Evolutionary conservation across 2,113 vertebrate genomes (phyloP).

Genomic region (Ammodytes marinus): DNA sequence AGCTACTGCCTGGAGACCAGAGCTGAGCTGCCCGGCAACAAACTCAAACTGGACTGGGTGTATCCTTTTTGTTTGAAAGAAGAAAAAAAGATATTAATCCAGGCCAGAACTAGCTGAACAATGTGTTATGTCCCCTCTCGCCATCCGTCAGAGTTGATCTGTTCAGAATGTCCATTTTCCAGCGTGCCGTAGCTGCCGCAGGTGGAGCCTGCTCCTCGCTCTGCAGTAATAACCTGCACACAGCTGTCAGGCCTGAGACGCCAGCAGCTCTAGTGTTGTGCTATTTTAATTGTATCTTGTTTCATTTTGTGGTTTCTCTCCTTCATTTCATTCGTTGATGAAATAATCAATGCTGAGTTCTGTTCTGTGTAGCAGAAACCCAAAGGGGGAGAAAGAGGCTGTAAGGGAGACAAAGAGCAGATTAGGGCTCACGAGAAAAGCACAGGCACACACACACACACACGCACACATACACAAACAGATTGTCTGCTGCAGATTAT

Average conservation of each 20-base stretch:
- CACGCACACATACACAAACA: conserved; percentile 26
- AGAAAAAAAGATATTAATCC: not conserved
- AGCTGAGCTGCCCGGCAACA: conserved; percentile 92
- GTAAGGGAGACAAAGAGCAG: not conserved
- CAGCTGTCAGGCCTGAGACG: conserved; percentile 43
- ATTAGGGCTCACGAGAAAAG: conserved; percentile 13
- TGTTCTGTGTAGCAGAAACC: conserved; percentile 26
- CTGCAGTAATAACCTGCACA: conserved; percentile 53
- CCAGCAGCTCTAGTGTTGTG: conserved; percentile 58
- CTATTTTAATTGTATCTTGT: conserved; percentile 35
- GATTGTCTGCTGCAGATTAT: not conserved
- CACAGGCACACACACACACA: conserved; percentile 4
- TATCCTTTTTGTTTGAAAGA: conserved; percentile 89
- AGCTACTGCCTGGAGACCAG: conserved; percentile 94
- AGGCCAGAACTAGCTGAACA: conserved; percentile 11
- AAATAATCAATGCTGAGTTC: conserved; percentile 29
- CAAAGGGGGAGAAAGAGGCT: conserved; percentile 7
- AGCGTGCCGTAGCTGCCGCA: not conserved
- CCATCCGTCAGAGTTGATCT: conserved; percentile 49
- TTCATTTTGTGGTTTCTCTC: conserved; percentile 32
- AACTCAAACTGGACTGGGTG: conserved; percentile 99
- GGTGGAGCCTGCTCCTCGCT: conserved; percentile 21
- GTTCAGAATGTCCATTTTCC: conserved; percentile 38
- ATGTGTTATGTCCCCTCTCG: conserved; percentile 3
- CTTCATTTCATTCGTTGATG: conserved; percentile 19